A percentile compares a stretch with the other conserved stretches of the same genome.
These are phyloP conservation scores for Cricetomys ansorgei DNA, from an alignment of 2,113 vertebrate species.

Conservation along the genomic window DNA sequence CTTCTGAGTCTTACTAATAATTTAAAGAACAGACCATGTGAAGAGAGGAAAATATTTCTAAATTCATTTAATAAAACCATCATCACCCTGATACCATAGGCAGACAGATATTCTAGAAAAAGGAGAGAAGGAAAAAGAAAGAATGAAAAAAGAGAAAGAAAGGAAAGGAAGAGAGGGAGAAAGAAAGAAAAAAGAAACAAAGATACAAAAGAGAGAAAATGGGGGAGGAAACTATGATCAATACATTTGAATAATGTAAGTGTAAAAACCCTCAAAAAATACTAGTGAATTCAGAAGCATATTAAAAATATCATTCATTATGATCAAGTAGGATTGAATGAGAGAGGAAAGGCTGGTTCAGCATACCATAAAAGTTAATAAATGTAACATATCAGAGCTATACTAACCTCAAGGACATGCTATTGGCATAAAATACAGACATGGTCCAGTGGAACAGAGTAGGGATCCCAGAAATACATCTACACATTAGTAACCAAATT, in stretches of 20 bases:
- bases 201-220: not conserved
- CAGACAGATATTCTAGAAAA: not conserved
- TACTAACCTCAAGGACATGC: not conserved
- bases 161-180: not conserved
- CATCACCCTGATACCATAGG: not conserved
- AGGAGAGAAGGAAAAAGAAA: not conserved
- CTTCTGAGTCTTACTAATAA: not conserved
- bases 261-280: not conserved
- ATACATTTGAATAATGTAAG: not conserved
- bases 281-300: not conserved
- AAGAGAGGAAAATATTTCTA: not conserved
- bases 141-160: no score
- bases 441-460: not conserved
- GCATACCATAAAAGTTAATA: not conserved
- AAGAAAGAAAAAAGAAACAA: no score
- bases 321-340: not conserved
- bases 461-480: not conserved
- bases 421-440: not conserved
- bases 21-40: not conserved
- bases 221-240: not conserved
- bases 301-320: not conserved
- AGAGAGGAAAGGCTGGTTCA: no score
- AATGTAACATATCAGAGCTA: not conserved
- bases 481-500: not conserved
- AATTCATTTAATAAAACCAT: no score